phyloP scores from a whole-genome alignment of 2,113 vertebrate genomes.

The Coturnix japonica region DNA sequence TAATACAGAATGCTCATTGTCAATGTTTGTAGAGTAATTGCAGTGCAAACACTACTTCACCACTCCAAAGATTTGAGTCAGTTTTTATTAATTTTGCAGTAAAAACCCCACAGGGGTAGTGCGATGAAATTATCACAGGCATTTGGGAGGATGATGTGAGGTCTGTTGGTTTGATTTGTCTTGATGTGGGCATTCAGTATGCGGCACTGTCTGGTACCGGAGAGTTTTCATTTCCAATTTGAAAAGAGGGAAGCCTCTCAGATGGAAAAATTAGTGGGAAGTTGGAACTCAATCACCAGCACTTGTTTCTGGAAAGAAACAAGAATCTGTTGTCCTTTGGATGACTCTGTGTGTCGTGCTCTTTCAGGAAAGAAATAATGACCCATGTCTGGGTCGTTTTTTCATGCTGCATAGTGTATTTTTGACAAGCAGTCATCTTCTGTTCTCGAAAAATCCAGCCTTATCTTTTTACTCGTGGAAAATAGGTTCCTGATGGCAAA shows the following conservation, averaged over 20 bases:
- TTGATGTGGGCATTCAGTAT: slow-evolving; percentile 18
- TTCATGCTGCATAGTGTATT: background rate
- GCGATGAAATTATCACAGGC: background rate
- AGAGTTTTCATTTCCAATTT: background rate
- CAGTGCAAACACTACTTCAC: slow-evolving; percentile 26
- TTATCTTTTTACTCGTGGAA: background rate
- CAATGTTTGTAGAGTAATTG: slow-evolving; percentile 64
- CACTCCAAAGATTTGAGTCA: slow-evolving; percentile 43
- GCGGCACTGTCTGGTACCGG: background rate
- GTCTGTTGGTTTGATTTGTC: slow-evolving; percentile 45
- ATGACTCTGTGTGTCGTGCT: background rate
- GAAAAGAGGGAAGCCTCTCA: background rate
- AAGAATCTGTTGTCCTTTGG: background rate
- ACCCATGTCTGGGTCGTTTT: background rate
- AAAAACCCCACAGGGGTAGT: slow-evolving; percentile 17
- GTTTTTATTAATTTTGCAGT: slow-evolving; percentile 23
- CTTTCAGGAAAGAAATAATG: background rate
- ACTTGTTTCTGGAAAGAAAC: background rate
- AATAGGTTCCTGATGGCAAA: background rate
- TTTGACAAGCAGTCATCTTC: background rate
- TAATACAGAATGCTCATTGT: slow-evolving; percentile 53
- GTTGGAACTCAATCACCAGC: background rate
- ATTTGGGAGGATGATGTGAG: slow-evolving; percentile 18
- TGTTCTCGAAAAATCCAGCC: background rate
- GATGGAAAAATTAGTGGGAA: slow-evolving; percentile 31